Percentiles rank a stretch among this genome's conserved stretches.
These are phyloP conservation scores for Drosophila sordidula DNA, from an alignment of 2,888 invertebrate species.

Conservation along the genomic window DNA sequence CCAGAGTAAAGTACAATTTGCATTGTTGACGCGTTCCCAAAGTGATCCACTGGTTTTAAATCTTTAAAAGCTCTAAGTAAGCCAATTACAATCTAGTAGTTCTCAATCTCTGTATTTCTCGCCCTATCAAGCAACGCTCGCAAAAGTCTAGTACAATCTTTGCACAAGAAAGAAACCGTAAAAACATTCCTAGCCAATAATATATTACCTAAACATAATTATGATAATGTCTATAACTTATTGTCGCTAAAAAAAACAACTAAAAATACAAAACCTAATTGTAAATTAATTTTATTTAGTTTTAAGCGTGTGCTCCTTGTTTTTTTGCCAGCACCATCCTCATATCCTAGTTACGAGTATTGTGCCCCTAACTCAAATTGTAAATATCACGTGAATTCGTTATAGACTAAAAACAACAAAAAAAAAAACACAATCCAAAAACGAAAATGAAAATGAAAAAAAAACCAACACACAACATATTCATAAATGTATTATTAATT, in stretches of 20 bases:
- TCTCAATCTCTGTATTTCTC: constrained; percentile 27
- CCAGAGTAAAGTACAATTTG: constrained; percentile 78
- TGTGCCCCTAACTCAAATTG: constrained; percentile 57
- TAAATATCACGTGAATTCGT: constrained; percentile 66
- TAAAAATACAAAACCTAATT: constrained; percentile 49
- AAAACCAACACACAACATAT: constrained; percentile 43
- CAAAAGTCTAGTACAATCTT: constrained; percentile 72
- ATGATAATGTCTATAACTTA: constrained; percentile 61
- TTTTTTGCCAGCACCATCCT: constrained; percentile 62
- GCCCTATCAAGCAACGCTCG: constrained; percentile 51
- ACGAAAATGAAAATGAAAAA: constrained; percentile 25
- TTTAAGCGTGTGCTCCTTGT: constrained; percentile 71
- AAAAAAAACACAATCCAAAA: constrained; percentile 39
- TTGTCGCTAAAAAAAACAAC: constrained; percentile 50
- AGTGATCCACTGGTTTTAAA: constrained; percentile 81
- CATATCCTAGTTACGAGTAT: constrained; percentile 50
- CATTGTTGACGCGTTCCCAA: constrained; percentile 74
- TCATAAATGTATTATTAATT: constrained; percentile 74
- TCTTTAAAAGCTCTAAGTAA: constrained; percentile 76
- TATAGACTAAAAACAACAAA: constrained; percentile 59
- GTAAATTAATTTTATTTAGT: constrained; percentile 77
- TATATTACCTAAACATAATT: constrained; percentile 24
- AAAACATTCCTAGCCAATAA: constrained; percentile 75
- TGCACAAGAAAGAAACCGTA: constrained; percentile 49
- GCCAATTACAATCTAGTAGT: constrained; percentile 57